Conservation (phyloP, 2,888 invertebrate genomes). For the Zygogramma bicolorata region DNA sequence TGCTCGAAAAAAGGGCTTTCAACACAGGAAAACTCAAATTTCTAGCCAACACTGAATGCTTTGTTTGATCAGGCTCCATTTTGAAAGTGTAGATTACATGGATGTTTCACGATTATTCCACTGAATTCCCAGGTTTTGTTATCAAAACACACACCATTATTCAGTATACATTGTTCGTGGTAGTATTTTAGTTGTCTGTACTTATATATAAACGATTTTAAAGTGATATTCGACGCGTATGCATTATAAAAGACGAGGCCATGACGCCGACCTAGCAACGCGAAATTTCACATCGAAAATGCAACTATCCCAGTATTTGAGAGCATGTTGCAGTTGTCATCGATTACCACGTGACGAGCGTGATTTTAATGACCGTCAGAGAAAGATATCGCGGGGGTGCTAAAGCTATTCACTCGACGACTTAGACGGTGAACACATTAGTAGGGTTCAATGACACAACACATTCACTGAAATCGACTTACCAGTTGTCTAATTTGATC, state of each 20-base stretch:
- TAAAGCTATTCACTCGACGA: constrained; percentile 55
- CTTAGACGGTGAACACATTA: constrained; percentile 54
- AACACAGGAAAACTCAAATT: constrained; percentile 42
- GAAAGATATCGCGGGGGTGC: constrained; percentile 72
- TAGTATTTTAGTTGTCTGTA: constrained; percentile 8
- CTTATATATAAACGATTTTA: background rate
- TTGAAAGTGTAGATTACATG: constrained; percentile 69
- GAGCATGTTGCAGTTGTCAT: constrained; percentile 70
- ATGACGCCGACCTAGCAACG: constrained; percentile 57
- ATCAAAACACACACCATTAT: constrained; percentile 26
- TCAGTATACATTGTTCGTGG: constrained; percentile 4
- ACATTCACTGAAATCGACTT: constrained; percentile 69
- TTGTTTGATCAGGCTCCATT: constrained; percentile 73
- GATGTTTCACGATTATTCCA: constrained; percentile 40
- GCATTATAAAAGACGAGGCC: constrained; percentile 53
- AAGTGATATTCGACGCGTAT: constrained; percentile 32
- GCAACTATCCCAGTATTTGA: constrained; percentile 51
- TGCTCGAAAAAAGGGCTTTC: constrained; percentile 33
- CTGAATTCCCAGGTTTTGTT: constrained; percentile 15
- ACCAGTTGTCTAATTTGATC: constrained; percentile 95
- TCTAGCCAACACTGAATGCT: constrained; percentile 55
- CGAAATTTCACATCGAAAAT: constrained; percentile 69
- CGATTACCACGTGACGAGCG: constrained; percentile 78
- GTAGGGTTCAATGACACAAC: constrained; percentile 62
- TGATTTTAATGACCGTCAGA: constrained; percentile 76